These are phyloP conservation scores for Psittacula cyanocephala DNA, from an alignment of 2,113 vertebrate genomes.

Conservation along the genomic window DNA sequence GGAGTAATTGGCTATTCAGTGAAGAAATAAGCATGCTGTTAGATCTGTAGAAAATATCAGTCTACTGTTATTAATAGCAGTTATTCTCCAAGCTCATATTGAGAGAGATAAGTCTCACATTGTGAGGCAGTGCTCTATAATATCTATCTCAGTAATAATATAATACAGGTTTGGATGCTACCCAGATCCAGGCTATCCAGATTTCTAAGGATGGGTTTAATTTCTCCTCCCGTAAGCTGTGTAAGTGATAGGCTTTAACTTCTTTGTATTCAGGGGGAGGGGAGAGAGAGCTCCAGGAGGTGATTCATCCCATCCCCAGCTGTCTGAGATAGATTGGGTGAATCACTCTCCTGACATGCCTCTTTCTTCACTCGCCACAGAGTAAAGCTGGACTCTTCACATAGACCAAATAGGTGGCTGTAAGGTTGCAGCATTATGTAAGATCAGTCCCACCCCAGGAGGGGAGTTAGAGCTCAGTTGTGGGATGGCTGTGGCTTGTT, in stretches of 20 bases:
- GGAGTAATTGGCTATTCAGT: background rate
- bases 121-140: background rate
- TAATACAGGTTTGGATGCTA: background rate
- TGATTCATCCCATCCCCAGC: background rate
- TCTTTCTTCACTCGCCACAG: background rate
- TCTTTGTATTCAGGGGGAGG: background rate
- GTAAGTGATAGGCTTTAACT: background rate
- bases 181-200: background rate
- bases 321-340: background rate
- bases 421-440: background rate
- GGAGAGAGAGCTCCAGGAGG: background rate
- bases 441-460: background rate
- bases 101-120: background rate
- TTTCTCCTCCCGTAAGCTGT: background rate
- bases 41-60: slow-evolving; percentile 6
- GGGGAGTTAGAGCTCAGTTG: background rate
- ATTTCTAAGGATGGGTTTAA: background rate
- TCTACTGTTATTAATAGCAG: slow-evolving; percentile 15
- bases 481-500: background rate
- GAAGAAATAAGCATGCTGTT: background rate
- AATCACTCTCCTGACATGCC: background rate
- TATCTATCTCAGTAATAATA: background rate
- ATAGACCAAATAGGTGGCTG: accelerated
- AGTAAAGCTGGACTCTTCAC: background rate
- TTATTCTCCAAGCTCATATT: background rate